phyloP scores from a whole-genome alignment of 2,113 vertebrate species.

The Ctenomys sociabilis region DNA sequence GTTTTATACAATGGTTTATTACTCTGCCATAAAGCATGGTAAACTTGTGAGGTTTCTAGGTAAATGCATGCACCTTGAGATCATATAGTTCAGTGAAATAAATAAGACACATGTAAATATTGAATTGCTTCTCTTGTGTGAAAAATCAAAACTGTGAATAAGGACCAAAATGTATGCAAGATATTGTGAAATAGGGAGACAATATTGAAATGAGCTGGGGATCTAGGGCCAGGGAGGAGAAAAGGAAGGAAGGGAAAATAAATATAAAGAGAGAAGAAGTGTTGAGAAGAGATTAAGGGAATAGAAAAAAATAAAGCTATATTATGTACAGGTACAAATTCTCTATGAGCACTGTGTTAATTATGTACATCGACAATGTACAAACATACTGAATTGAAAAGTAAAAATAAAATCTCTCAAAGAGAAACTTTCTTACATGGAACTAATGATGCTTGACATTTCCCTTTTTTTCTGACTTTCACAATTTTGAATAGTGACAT shows the following conservation, averaged over 20 bases:
- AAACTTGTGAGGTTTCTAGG: too few species aligned
- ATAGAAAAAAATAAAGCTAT: not conserved
- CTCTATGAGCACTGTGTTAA: not conserved
- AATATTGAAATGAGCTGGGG: not conserved
- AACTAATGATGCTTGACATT: not conserved
- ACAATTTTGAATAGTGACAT: constrained; percentile 3
- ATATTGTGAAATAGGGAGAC: not conserved
- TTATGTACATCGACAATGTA: not conserved
- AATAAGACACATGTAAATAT: not conserved
- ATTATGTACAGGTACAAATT: not conserved
- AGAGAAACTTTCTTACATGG: not conserved
- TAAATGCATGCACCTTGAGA: too few species aligned
- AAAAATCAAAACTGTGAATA: not conserved
- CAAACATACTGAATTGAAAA: not conserved
- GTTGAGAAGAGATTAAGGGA: too few species aligned
- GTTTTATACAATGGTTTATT: too few species aligned
- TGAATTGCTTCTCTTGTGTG: not conserved
- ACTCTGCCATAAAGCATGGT: too few species aligned
- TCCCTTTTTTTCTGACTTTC: constrained; percentile 20
- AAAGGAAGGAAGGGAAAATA: not conserved
- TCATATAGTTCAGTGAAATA: too few species aligned
- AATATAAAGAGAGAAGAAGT: not conserved
- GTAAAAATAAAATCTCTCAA: not conserved
- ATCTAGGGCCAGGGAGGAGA: not conserved
- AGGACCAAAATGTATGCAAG: not conserved